phyloP scores from a whole-genome alignment of 2,797 vertebrate species.

The Lacerta viridis region DNA sequence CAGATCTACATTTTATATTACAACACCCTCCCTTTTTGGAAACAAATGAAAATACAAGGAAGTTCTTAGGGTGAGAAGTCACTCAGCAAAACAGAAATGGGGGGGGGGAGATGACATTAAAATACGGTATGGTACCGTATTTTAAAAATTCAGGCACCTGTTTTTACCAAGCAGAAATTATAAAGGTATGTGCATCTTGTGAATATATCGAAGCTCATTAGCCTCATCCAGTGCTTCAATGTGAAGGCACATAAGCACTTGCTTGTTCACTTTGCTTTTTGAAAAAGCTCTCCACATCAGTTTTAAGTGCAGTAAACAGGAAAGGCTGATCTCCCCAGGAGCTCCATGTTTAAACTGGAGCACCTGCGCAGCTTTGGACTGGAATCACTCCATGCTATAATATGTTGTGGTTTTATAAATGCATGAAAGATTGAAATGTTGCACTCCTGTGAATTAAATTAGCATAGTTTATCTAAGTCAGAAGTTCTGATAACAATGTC shows the following conservation, averaged over 20 bases:
- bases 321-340: neutral
- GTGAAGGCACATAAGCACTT: neutral
- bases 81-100: neutral
- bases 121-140: neutral
- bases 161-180: neutral
- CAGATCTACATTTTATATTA: neutral
- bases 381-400: fast-evolving
- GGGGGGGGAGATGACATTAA: neutral
- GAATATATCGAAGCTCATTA: neutral
- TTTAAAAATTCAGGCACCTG: neutral
- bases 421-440: neutral
- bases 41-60: neutral
- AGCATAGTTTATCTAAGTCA: slow-evolving; percentile 30
- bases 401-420: neutral
- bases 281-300: neutral
- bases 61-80: neutral
- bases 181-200: neutral
- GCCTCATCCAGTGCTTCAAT: neutral
- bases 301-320: neutral
- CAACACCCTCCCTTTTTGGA: neutral
- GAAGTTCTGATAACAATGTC: slow-evolving; percentile 16
- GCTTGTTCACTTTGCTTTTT: neutral
- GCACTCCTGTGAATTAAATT: slow-evolving; percentile 11
- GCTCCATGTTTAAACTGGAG: neutral
- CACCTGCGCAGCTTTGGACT: neutral